Percentiles rank a stretch among this genome's conserved stretches.
Conservation (phyloP, 2,888 invertebrate genomes). For the Aquatica leii region DNA sequence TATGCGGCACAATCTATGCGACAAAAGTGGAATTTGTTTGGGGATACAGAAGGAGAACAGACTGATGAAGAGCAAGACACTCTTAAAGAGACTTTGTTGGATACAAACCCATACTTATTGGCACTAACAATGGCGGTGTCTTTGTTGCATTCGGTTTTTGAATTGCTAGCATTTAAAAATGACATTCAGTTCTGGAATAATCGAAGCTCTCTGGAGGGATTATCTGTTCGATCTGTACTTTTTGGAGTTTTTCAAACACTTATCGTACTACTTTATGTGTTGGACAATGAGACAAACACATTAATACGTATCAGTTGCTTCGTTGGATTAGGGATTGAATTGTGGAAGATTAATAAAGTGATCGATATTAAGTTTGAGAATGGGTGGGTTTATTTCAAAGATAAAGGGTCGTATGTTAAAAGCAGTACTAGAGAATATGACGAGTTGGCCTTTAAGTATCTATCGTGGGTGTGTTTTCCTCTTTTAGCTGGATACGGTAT, state of each 20-base stretch:
- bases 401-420: slow-evolving; percentile 96
- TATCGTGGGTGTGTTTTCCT: slow-evolving; percentile 96
- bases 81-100: slow-evolving; percentile 91
- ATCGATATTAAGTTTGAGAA: slow-evolving; percentile 83
- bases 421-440: slow-evolving; percentile 96
- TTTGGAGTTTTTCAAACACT: slow-evolving; percentile 98
- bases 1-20: slow-evolving; percentile 97
- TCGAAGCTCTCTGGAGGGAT: slow-evolving; percentile 93
- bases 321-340: slow-evolving; percentile 93
- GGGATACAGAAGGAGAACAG: slow-evolving; percentile 77
- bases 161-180: slow-evolving; percentile 98
- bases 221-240: slow-evolving; percentile 97
- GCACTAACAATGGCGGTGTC: slow-evolving; percentile 92
- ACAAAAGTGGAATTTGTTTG: slow-evolving; percentile 80
- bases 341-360: slow-evolving; percentile 99
- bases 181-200: slow-evolving; percentile 99
- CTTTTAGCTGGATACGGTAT: slow-evolving; percentile 91
- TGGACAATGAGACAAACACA: slow-evolving; percentile 98
- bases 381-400: slow-evolving; percentile 82
- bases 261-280: slow-evolving; percentile 93
- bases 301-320: slow-evolving; percentile 94
- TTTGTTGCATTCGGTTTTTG: slow-evolving; percentile 96
- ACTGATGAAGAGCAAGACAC: slow-evolving; percentile 89
- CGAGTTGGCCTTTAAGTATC: slow-evolving; percentile 92
- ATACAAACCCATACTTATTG: slow-evolving; percentile 95